Percentiles rank a stretch among this genome's conserved stretches.
These are phyloP conservation scores for Cichladusa arquata DNA, from an alignment of 2,113 vertebrate species.

Conservation along the genomic window DNA sequence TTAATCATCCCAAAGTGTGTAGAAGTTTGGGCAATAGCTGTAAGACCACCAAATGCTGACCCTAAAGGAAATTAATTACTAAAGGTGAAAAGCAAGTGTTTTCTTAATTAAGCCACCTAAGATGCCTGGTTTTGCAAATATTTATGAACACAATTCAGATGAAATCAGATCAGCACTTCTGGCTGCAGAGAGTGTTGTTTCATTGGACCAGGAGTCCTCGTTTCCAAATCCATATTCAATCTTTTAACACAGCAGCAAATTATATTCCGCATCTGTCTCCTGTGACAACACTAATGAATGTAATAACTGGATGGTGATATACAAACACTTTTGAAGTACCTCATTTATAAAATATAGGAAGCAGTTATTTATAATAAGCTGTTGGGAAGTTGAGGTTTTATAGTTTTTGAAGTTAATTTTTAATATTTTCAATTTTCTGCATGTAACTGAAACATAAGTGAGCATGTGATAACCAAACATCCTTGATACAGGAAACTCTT, in stretches of 20 bases:
- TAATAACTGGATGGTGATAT: neutral
- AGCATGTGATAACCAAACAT: neutral
- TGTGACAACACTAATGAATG: neutral
- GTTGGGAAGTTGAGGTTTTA: neutral
- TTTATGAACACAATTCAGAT: slow-evolving; percentile 51
- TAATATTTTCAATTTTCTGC: neutral
- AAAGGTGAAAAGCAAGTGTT: slow-evolving; percentile 68
- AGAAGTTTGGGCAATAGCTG: slow-evolving; percentile 54
- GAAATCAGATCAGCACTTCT: slow-evolving; percentile 59
- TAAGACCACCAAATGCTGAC: slow-evolving; percentile 66
- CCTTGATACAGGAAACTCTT: neutral
- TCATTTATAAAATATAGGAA: neutral
- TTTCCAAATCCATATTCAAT: slow-evolving; percentile 28
- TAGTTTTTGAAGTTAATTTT: neutral
- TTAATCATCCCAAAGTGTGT: slow-evolving; percentile 64
- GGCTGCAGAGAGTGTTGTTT: slow-evolving; percentile 31
- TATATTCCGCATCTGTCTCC: slow-evolving; percentile 25
- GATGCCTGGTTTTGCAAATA: slow-evolving; percentile 52
- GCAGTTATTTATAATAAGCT: neutral
- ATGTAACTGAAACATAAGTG: neutral
- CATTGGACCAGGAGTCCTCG: neutral
- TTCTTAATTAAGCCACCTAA: slow-evolving; percentile 75
- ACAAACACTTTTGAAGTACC: neutral
- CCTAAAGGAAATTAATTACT: slow-evolving; percentile 68
- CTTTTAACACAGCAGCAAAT: slow-evolving; percentile 43